Evolutionary conservation across 2,797 vertebrate genomes (phyloP), one percentile per base, ranked within the genome.

Genomic region (Darevskia mixta): DNA sequence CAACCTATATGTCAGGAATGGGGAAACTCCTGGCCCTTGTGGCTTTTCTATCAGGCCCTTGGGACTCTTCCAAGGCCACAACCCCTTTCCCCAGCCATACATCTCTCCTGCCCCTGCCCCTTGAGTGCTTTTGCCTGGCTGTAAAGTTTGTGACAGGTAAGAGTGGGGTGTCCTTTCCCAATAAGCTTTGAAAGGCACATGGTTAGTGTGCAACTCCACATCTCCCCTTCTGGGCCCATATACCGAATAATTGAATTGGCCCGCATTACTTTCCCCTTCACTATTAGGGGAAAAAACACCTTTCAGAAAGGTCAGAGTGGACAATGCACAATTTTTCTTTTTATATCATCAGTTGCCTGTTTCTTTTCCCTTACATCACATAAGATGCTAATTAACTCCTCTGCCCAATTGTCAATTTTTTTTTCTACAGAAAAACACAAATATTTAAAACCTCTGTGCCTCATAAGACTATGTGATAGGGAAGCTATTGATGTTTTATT

Each of bases 401-500:
- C 73, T 23, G 3, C 77, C n/a, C 25, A 25, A 0, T 79, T 82
- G 67, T 81, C 78, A 17, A 0, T n/a, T 67, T 86, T 67, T 41
- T 67, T 86, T n/a, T 38, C 67, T 78, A 87, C 67, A 61, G 8
- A 82, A 73, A 32, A 41, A 58, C 76, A 43, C 49, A 7, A 32
- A n/a, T 93, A 15, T 73, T 91, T 35, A 35, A 88, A 89, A 80
- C 38, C 88, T 45, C 80, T 64, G 38, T 88, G 18, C 81, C 49
- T 88, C 75, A 88, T 87, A 79, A 84, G 83, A 89, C 45, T 88
- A 49, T 61, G 58, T 82, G 88, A n/a, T 72, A 93, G 85, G 23
- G 80, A 86, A 66, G 75, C 87, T 58, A 25, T 61, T 87, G 86
- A 61, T 55, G 89, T 81, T 92, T 93, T 95, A 90, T 82, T 69